Conservation (phyloP, 1,140 invertebrate species). For the Mylabris phalerata region DNA sequence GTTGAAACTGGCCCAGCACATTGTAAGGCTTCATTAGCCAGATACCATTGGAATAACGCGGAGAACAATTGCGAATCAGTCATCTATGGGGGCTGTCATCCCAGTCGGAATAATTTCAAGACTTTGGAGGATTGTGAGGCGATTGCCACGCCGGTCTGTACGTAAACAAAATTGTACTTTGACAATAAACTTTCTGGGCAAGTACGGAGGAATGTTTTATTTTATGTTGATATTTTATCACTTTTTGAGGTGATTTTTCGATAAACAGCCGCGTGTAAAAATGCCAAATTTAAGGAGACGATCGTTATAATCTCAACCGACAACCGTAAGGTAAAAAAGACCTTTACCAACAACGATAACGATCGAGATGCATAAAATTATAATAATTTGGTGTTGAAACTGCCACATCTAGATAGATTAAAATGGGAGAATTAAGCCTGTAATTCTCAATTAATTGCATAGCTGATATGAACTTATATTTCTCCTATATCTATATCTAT, state of each 20-base stretch:
- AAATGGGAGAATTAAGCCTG: no score
- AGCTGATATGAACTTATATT: background rate
- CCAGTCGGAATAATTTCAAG: no score
- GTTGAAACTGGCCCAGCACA: no score
- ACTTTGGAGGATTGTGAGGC: no score
- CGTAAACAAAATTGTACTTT: no score
- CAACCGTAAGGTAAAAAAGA: background rate
- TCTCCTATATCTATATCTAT: background rate
- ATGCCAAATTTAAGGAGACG: background rate
- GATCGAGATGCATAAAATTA: background rate
- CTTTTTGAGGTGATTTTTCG: no score
- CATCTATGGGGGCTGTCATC: no score
- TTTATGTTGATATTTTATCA: background rate
- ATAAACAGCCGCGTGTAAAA: background rate
- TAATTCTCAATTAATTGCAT: background rate
- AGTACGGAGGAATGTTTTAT: background rate
- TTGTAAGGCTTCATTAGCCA: no score
- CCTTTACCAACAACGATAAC: background rate
- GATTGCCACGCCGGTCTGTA: no score
- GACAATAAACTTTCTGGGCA: background rate
- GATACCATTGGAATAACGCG: no score
- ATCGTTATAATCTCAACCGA: background rate
- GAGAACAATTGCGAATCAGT: no score
- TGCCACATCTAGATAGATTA: background rate
- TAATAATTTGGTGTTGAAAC: background rate